Evolutionary conservation across 2,113 vertebrate species (phyloP).

Genomic region (Cyanistes caeruleus): DNA sequence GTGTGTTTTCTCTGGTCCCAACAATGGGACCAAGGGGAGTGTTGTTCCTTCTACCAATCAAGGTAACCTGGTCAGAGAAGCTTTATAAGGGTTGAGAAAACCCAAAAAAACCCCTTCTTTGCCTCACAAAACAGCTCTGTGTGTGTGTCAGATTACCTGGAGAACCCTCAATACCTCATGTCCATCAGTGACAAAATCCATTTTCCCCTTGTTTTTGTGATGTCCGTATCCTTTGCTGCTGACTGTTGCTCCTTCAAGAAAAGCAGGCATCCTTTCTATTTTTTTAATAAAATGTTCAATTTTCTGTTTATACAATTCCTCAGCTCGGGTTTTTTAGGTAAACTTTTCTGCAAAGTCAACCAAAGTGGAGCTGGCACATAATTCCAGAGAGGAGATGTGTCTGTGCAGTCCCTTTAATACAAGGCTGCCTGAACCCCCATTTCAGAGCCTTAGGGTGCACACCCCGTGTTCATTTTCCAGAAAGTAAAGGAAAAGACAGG

Average conservation of each 20-base stretch:
- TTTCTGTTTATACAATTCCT: background rate
- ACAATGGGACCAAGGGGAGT: no score
- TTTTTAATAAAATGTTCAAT: background rate
- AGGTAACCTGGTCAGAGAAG: no score
- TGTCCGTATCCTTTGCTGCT: background rate
- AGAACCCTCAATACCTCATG: no score
- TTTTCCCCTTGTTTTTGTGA: background rate
- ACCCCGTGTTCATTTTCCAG: background rate
- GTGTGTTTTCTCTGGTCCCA: no score
- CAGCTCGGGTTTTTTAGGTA: background rate
- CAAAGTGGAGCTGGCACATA: background rate
- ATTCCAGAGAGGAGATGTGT: background rate
- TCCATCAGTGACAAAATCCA: background rate
- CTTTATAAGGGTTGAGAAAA: no score
- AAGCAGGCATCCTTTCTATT: background rate
- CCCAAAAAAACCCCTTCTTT: no score
- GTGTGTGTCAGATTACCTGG: no score
- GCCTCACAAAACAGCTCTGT: no score
- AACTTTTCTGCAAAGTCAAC: background rate
- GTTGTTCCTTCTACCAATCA: no score
- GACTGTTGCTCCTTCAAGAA: background rate
- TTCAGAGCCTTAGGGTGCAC: background rate
- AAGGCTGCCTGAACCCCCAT: background rate
- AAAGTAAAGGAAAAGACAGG: fast-evolving
- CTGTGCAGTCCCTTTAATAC: background rate